Evolutionary conservation across 2,888 invertebrate genomes (phyloP).

Genomic region (Apocheima hispidaria): DNA sequence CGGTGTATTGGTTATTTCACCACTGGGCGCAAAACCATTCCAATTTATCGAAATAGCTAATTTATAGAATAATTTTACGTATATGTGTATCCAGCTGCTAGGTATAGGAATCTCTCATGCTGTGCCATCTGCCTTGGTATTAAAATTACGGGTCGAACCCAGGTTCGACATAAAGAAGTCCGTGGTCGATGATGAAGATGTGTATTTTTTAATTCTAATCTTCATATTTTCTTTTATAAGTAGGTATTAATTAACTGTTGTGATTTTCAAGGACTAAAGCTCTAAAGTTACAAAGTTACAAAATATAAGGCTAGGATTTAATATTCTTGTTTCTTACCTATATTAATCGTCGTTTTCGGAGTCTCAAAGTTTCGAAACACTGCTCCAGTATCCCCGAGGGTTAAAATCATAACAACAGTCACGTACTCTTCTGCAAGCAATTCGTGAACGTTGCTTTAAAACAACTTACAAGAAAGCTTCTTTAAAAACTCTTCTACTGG

Average conservation of each 20-base stretch:
- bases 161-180: no score
- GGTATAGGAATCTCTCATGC: no score
- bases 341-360: conserved; percentile 66
- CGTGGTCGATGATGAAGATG: no score
- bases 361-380: conserved; percentile 72
- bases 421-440: conserved; percentile 60
- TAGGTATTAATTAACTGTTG: not conserved
- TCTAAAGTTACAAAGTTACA: not conserved
- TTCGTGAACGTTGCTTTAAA: conserved; percentile 18
- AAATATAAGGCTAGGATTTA: not conserved
- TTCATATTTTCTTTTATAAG: not conserved
- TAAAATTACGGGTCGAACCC: no score
- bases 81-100: no score
- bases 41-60: no score
- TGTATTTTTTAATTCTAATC: no score
- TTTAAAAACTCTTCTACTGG: no score
- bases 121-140: no score
- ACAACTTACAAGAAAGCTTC: not conserved
- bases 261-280: not conserved
- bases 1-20: no score
- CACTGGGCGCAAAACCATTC: no score
- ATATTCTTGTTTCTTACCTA: conserved; percentile 63
- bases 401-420: conserved; percentile 56
- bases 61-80: no score
- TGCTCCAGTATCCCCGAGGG: conserved; percentile 55